phyloP scores from a whole-genome alignment of 2,797 vertebrate genomes.

The Mionectes olivaceus region DNA sequence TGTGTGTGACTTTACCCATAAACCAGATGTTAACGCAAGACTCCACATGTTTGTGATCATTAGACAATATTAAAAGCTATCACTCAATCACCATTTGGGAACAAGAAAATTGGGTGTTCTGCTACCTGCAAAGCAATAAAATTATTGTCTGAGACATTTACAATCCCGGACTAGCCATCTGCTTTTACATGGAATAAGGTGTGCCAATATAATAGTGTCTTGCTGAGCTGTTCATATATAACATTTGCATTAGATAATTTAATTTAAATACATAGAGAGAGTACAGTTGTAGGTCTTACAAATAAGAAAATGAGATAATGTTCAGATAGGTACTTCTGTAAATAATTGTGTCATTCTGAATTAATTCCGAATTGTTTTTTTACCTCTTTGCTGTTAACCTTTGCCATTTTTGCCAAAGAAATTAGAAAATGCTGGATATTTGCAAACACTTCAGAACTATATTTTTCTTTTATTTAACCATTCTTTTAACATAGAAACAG shows the following conservation, averaged over 20 bases:
- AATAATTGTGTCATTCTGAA: constrained; percentile 54
- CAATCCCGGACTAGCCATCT: constrained; percentile 61
- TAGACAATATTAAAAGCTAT: constrained; percentile 73
- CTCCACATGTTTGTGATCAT: constrained; percentile 69
- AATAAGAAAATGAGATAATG: constrained; percentile 13
- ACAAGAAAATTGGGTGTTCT: constrained; percentile 41
- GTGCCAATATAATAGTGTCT: constrained; percentile 57
- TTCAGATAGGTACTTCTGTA: constrained; percentile 24
- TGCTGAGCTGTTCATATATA: constrained; percentile 67
- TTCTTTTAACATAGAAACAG: constrained; percentile 41
- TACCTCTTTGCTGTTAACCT: constrained; percentile 58
- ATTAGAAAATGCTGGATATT: constrained; percentile 8
- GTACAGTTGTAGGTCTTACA: constrained; percentile 5
- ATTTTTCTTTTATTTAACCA: constrained; percentile 54
- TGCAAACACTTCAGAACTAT: constrained; percentile 13
- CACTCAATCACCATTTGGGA: constrained; percentile 65
- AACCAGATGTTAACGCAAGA: constrained; percentile 73
- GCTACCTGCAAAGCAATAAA: constrained; percentile 76
- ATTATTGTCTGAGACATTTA: constrained; percentile 74
- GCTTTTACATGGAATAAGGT: constrained; percentile 52
- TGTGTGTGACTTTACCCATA: constrained; percentile 40
- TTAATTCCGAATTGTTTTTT: not conserved
- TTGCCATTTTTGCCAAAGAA: constrained; percentile 26
- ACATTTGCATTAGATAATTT: constrained; percentile 76
- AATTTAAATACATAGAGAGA: constrained; percentile 72